Percentiles rank a stretch among this genome's conserved stretches.
Evolutionary conservation across 1,140 invertebrate species (phyloP).

Genomic region (Proctacanthus coquilletti): DNA sequence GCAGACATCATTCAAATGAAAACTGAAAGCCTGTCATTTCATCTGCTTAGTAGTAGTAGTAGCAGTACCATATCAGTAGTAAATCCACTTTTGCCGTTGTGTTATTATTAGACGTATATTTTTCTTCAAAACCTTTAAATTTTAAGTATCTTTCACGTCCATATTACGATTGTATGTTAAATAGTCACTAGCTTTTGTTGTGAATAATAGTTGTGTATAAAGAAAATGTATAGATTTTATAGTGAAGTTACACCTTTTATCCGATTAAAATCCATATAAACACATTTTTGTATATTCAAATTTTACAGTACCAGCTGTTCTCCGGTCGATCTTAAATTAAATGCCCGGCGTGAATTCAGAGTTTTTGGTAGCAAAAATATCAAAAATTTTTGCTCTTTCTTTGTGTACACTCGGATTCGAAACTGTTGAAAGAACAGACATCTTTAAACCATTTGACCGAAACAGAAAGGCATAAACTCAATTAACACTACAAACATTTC

Average conservation of each 20-base stretch:
- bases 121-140: conserved; percentile 8
- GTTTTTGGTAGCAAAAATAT: no score
- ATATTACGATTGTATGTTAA: conserved; percentile 5
- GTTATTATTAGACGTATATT: conserved; percentile 8
- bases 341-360: no score
- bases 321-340: conserved; percentile 48
- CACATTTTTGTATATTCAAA: conserved; percentile 32
- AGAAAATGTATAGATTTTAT: conserved; percentile 8
- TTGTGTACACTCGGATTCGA: background rate
- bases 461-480: background rate
- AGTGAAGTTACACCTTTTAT: conserved; percentile 4
- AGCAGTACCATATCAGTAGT: no score
- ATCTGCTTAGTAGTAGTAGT: no score
- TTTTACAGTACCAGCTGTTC: conserved; percentile 62
- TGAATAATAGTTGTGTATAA: conserved; percentile 8
- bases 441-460: background rate
- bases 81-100: no score
- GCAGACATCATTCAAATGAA: no score
- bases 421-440: background rate
- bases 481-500: background rate
- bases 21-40: no score
- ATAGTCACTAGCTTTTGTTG: conserved; percentile 2
- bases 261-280: no score
- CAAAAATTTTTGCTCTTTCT: no score
- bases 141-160: conserved; percentile 1